Evolutionary conservation across 2,888 invertebrate species (phyloP), one percentile per base, ranked within the genome.

Genomic region (Calliopum simillimum): DNA sequence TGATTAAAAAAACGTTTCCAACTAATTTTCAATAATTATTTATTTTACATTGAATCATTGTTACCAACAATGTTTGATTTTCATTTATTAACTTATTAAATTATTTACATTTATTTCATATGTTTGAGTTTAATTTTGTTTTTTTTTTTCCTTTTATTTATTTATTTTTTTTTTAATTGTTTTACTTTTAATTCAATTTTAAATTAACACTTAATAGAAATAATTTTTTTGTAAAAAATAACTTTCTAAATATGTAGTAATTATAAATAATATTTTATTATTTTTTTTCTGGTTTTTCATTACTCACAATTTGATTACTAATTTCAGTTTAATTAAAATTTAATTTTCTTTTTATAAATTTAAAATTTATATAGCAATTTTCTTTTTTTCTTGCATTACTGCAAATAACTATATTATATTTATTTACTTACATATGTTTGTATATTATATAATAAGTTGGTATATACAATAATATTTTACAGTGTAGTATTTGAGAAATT

Each of bases 31-130:
- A 23, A 58, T 66, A 66, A 56, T 58, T 66, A 25, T 66, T 66
- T 66, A 66, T 66, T 66, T 66, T 66, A 66, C 58, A 66, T 46
- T 66, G 46, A 56, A 66, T 33, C 49, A n/a, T n/a, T n/a, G n/a
- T n/a, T n/a, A n/a, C n/a, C n/a, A n/a, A n/a, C n/a, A 47, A 33
- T 51, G 49, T 41, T 33, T 19, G 13, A 1, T 33, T 58, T 58
- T 12, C 12, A 62, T 44, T 44, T n/a, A n/a, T 62, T 62, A 14
- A 23, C 23, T 49, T 23, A 49, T 8, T 63, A 16, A 21, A 23
- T 25, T 47, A 63, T 56, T 56, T 56, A 56, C 46, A 23, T 33
- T 33, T 8, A 33, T 33, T 33, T 33, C 2, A 33, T 33, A 8
- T 66, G 5, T 21, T 47, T 47, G 21, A 33, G 51, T 25, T 3